These are phyloP conservation scores for Spodoptera littoralis DNA, from an alignment of 2,888 invertebrate species.

Conservation along the genomic window DNA sequence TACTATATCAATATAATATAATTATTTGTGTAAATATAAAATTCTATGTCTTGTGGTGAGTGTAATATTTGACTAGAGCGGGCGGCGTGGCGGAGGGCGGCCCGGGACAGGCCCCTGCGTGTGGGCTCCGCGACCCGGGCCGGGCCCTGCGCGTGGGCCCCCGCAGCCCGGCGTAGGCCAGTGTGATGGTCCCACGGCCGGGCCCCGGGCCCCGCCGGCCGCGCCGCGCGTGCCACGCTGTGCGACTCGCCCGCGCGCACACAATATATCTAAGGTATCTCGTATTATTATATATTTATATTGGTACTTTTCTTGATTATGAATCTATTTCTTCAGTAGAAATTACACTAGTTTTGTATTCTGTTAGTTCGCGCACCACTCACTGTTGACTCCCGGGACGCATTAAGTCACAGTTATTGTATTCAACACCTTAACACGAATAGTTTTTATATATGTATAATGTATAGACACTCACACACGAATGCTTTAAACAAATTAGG, in stretches of 20 bases:
- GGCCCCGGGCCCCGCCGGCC: constrained; percentile 17
- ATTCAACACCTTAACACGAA: constrained; percentile 85
- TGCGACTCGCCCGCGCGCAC: constrained; percentile 72
- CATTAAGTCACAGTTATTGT: constrained; percentile 77
- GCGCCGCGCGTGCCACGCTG: constrained; percentile 51
- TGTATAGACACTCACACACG: constrained; percentile 75
- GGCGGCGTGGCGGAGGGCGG: constrained; percentile 71
- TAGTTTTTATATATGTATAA: constrained; percentile 75
- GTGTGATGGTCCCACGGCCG: neutral
- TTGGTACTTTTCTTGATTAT: constrained; percentile 93
- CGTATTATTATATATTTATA: constrained; percentile 87
- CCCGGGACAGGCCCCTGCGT: constrained; percentile 53
- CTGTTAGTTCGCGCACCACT: constrained; percentile 73
- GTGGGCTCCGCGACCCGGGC: constrained; percentile 24
- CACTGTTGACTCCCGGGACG: constrained; percentile 85
- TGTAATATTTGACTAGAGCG: constrained; percentile 89
- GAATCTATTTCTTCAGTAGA: constrained; percentile 89
- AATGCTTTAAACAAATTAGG: constrained; percentile 76
- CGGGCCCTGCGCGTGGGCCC: constrained; percentile 1
- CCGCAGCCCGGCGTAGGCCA: neutral
- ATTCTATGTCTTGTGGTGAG: constrained; percentile 87
- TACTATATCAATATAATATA: constrained; percentile 89
- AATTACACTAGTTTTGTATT: constrained; percentile 88
- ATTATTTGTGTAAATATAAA: constrained; percentile 89
- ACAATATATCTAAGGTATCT: constrained; percentile 77